Percentiles rank a stretch among this genome's conserved stretches.
Conservation (phyloP, 1,140 invertebrate species). For the Aleiodes sp. region DNA sequence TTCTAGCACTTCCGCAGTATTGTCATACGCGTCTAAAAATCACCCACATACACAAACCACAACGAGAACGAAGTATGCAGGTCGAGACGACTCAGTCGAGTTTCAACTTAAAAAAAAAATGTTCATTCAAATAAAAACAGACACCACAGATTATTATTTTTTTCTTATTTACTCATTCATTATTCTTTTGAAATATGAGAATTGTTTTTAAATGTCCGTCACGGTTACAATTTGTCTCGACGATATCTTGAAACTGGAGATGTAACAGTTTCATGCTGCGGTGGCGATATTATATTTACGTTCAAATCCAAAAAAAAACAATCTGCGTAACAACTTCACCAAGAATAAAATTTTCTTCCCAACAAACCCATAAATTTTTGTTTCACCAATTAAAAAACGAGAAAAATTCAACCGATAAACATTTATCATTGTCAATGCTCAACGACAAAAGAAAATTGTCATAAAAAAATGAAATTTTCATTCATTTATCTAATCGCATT, state of each 20-base stretch:
- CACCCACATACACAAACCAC: too few species aligned
- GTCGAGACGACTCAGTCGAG: not conserved
- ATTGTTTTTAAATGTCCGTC: not conserved
- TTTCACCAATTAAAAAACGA: too few species aligned
- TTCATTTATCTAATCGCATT: constrained; percentile 6
- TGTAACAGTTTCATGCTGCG: too few species aligned
- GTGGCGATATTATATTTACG: too few species aligned
- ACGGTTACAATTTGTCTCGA: not conserved
- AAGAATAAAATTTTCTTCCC: too few species aligned
- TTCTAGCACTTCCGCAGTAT: not conserved
- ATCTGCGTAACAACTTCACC: too few species aligned
- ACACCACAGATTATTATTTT: not conserved
- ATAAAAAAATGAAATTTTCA: not conserved
- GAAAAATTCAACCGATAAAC: too few species aligned
- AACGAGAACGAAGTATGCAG: not conserved
- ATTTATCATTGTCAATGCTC: not conserved
- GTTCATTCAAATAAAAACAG: not conserved
- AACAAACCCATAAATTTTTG: too few species aligned
- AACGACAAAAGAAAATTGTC: not conserved
- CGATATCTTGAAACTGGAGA: too few species aligned
- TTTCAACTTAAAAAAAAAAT: not conserved
- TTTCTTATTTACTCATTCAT: not conserved
- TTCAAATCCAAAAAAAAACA: too few species aligned
- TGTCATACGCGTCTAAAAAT: not conserved
- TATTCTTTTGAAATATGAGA: not conserved